Evolutionary conservation across 2,888 invertebrate genomes (phyloP), one percentile per base, ranked within the genome.

Genomic region (Bugula neritina): DNA sequence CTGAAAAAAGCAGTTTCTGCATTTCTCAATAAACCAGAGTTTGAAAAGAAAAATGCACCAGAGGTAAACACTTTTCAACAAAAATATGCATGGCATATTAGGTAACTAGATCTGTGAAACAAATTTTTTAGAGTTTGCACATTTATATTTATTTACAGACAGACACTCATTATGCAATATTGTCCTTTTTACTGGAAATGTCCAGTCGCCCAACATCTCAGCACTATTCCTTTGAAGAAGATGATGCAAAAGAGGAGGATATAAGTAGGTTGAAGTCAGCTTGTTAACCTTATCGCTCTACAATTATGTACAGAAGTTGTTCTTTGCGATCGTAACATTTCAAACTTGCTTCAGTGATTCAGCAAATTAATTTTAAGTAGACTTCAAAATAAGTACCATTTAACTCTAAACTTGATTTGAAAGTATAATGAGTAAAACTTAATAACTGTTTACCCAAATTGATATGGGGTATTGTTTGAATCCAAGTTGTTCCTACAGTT

Each of bases 121-220:
- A n/a, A n/a, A n/a, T n/a, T n/a, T n/a, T n/a, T n/a, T n/a, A n/a
- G n/a, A n/a, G n/a, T n/a, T n/a, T n/a, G n/a, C n/a, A n/a, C n/a
- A n/a, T n/a, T n/a, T n/a, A n/a, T n/a, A n/a, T n/a, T 43, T 63
- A 5, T 17, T 77, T 78, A 17, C 78, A 82, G 82, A 81, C 80
- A 13, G 81, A 81, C 72, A 79, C 79, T 1, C 82, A 83, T 73
- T 83, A 81, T 74, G 77, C 79, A 1, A 58, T 83, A 35, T 72
- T 83, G 52, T 77, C 75, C 17, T 75, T 82, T 55, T 73, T 82
- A 25, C 69, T 80, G 54, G 72, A 75, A 54, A 69, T 83, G 34
- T 76, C 81, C 5, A 75, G 79, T 23, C 75, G 76, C 1, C 83
- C 82, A 27, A 78, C 79, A 23, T 71, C 74, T 3, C 21, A 63